These are phyloP conservation scores for Leptonema lineaticorne DNA, from an alignment of 1,140 invertebrate genomes.

Conservation along the genomic window DNA sequence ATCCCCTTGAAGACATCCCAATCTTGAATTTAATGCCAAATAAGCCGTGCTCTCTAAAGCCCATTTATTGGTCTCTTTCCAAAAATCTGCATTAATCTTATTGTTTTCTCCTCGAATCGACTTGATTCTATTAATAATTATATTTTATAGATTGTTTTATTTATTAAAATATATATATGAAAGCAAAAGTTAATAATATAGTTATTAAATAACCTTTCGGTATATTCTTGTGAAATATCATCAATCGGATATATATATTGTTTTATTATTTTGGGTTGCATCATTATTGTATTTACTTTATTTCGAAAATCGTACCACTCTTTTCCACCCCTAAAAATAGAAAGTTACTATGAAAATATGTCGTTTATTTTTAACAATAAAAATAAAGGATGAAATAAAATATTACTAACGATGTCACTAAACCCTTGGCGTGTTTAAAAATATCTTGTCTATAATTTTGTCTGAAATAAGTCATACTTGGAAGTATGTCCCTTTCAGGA, in stretches of 20 bases:
- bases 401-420: conserved; percentile 28
- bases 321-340: conserved; percentile 18
- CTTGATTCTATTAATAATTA: conserved; percentile 60
- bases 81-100: conserved; percentile 60
- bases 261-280: conserved; percentile 27
- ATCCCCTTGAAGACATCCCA: conserved; percentile 60
- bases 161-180: too few relatives aligned
- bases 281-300: conserved; percentile 26
- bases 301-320: conserved; percentile 30
- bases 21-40: conserved; percentile 66
- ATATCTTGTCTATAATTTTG: conserved; percentile 15
- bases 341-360: background rate
- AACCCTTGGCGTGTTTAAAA: conserved; percentile 16
- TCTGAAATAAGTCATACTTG: conserved; percentile 20
- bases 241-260: conserved; percentile 18
- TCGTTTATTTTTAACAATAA: background rate
- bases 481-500: conserved; percentile 23
- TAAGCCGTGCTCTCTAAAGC: conserved; percentile 69
- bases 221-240: conserved; percentile 14
- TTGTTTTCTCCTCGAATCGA: conserved; percentile 54
- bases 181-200: too few relatives aligned
- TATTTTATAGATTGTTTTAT: too few relatives aligned
- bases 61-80: conserved; percentile 67
- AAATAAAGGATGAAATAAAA: too few relatives aligned
- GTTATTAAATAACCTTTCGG: too few relatives aligned